Evolutionary conservation across 2,888 invertebrate genomes (phyloP).

Genomic region (Dryocosmus kuriphilus): DNA sequence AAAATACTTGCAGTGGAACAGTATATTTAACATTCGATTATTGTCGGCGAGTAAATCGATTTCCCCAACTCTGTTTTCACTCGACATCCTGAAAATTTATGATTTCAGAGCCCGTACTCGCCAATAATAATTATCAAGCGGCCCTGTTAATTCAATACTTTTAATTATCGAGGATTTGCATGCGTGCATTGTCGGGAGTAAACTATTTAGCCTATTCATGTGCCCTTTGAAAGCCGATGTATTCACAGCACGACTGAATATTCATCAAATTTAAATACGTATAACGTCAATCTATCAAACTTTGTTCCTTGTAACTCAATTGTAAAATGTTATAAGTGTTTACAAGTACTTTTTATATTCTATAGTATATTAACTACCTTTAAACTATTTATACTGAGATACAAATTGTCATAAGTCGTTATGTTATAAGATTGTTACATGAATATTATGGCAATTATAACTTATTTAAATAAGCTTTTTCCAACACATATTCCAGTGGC

Average conservation of each 20-base stretch:
- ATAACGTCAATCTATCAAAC: not conserved
- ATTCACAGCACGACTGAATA: not conserved
- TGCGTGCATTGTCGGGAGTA: not conserved
- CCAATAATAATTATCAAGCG: slow-evolving; percentile 60
- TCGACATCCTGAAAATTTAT: slow-evolving; percentile 50
- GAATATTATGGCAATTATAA: not conserved
- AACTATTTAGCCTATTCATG: slow-evolving; percentile 3
- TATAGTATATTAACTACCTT: not conserved
- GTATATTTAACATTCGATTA: not conserved
- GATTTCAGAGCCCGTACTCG: slow-evolving; percentile 52
- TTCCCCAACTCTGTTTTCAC: not conserved
- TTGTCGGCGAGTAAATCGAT: not conserved
- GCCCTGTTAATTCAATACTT: slow-evolving; percentile 66
- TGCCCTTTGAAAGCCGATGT: not conserved
- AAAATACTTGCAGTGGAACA: not conserved
- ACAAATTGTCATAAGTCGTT: too few species aligned
- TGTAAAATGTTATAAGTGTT: not conserved
- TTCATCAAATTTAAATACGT: not conserved
- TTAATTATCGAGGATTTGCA: slow-evolving; percentile 60
- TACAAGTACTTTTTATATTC: not conserved
- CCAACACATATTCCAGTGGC: too few species aligned
- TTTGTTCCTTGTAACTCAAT: too few species aligned
- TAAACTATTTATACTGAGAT: not conserved
- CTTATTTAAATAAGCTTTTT: not conserved
- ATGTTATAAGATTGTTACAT: too few species aligned